phyloP scores from a whole-genome alignment of 2,888 invertebrate species.

The Thera britannica region DNA sequence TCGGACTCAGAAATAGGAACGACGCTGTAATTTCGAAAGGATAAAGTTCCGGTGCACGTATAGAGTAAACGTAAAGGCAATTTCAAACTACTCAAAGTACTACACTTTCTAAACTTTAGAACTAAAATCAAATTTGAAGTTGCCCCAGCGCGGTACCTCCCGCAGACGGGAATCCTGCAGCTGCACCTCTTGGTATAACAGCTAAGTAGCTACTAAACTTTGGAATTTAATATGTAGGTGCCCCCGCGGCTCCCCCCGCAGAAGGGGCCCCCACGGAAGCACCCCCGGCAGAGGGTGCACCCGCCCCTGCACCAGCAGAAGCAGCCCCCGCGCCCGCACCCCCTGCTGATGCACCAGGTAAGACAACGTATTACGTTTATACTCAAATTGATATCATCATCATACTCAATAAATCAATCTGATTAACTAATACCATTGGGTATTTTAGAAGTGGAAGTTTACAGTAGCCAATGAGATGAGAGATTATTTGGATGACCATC shows the following conservation, averaged over 20 bases:
- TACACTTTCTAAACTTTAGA: too few species aligned
- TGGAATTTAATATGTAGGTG: slow-evolving; percentile 12
- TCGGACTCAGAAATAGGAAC: too few species aligned
- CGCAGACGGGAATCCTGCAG: slow-evolving; percentile 42
- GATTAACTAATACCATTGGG: too few species aligned
- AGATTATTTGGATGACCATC: too few species aligned
- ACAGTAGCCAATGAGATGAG: too few species aligned
- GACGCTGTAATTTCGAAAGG: too few species aligned
- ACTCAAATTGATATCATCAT: too few species aligned
- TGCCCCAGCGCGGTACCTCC: slow-evolving; percentile 30
- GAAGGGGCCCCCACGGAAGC: slow-evolving; percentile 43
- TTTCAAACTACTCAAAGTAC: too few species aligned
- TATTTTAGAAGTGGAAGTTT: too few species aligned
- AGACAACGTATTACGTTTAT: not conserved
- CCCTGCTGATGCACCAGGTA: slow-evolving; percentile 25
- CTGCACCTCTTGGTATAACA: slow-evolving; percentile 36
- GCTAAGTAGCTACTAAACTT: not conserved
- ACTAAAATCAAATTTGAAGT: slow-evolving; percentile 4
- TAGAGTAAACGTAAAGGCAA: too few species aligned
- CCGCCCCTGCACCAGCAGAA: slow-evolving; percentile 37
- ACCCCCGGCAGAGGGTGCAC: slow-evolving; percentile 54
- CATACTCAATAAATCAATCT: too few species aligned
- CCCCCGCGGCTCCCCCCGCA: slow-evolving; percentile 29
- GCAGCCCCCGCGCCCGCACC: slow-evolving; percentile 23
- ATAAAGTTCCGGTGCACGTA: too few species aligned